phyloP scores from a whole-genome alignment of 2,113 vertebrate genomes.

The Rhinolophus ferrumequinum region DNA sequence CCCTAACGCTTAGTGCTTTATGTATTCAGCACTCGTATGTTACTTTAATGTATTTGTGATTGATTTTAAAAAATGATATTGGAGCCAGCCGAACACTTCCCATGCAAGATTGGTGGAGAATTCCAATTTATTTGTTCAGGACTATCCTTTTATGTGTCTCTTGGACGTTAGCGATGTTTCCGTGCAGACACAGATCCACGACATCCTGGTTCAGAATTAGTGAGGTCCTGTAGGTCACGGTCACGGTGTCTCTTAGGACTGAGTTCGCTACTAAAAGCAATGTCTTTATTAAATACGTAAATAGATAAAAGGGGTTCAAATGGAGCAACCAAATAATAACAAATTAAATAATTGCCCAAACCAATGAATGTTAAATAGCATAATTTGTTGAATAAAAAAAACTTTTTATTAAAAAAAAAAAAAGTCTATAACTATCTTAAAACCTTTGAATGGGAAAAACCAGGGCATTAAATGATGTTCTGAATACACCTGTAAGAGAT shows the following conservation, averaged over 20 bases:
- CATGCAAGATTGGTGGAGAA: background rate
- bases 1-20: background rate
- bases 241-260: background rate
- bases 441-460: background rate
- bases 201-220: background rate
- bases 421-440: background rate
- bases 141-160: background rate
- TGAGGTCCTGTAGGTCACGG: fast-evolving
- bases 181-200: background rate
- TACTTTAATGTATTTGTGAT: background rate
- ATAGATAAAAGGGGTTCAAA: background rate
- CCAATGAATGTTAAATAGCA: background rate
- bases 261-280: background rate
- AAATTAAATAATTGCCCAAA: background rate
- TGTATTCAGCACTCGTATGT: too few relatives aligned
- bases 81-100: fast-evolving
- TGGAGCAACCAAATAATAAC: background rate
- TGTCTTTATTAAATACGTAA: background rate
- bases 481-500: background rate
- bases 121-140: background rate
- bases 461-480: background rate
- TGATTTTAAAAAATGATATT: too few relatives aligned
- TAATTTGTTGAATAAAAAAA: background rate
- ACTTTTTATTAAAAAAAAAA: background rate
- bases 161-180: too few relatives aligned